Base-by-base conservation (phyloP, 2,888 invertebrate species). In the Tyria jacobaeae region DNA sequence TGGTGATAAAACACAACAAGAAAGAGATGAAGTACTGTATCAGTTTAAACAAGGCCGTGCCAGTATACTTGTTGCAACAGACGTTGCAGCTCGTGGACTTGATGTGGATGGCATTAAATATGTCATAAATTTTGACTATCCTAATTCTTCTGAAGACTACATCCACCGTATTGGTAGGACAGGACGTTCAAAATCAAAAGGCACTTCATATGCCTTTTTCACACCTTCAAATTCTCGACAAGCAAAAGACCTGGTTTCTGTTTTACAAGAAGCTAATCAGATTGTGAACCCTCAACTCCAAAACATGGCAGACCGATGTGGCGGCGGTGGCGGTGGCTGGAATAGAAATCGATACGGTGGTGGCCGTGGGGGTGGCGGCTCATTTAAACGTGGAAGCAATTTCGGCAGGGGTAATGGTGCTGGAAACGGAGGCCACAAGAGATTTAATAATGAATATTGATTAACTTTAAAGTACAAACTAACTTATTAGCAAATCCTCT, bases 61-160 rank as follows among this genome's bases (percentile, higher is more conserved):
- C 62, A 96, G 96, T 73, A 98, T 99, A 87, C 95, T 99, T 77
- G 97, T 99, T 75, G 99, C 99, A 81, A 99, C 99, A 69, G 99
- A 99, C 94, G 99, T 99, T 85, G 99, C 99, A 75, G 99, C 99
- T 57, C 95, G 99, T 86, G 99, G 99, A 86, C 95, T 99, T 90
- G 98, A 99, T 96, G 98, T 99, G 85, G 98, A 98, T 89, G 98
- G 98, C 87, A 98, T 99, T 84, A 98, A 98, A 94, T 98, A 97
- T 94, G 99, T 99, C 75, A 97, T 99, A 88, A 99, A 99, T 95
- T 98, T 97, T 95, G 99, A 99, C 94, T 99, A 98, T 92, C 99
- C 99, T 61, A 97, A 97, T 90, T 98, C 97, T 65, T 98, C 98
- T 60, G 99, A 99, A 90, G 98, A 99, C 92, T 99, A 99, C 89